A percentile compares a stretch with the other conserved stretches of the same genome.
Conservation (phyloP, 2,797 vertebrate species). For the Darevskia mixta region DNA sequence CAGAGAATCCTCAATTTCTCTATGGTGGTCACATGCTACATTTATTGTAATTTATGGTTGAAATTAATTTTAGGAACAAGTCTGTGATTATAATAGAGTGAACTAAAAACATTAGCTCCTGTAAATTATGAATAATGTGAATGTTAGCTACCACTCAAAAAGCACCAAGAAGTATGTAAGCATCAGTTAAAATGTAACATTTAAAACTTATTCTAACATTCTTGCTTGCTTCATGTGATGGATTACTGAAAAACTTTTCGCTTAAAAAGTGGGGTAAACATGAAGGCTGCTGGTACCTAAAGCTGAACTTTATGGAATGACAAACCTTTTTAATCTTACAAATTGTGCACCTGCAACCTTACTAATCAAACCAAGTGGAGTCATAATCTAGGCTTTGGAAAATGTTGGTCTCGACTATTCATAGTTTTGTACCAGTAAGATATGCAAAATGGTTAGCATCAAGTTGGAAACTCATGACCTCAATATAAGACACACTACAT, state of each 20-base stretch:
- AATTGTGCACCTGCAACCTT: background rate
- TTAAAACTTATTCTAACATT: background rate
- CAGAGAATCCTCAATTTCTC: background rate
- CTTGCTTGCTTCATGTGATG: background rate
- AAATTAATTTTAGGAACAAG: background rate
- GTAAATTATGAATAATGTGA: background rate
- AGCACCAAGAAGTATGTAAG: background rate
- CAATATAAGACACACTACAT: no score
- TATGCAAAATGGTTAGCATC: no score
- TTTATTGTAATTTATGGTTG: background rate
- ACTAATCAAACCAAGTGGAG: background rate
- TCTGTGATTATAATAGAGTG: background rate
- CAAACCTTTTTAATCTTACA: background rate
- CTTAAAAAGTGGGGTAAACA: background rate
- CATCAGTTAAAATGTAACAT: background rate
- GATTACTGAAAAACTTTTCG: constrained; percentile 14
- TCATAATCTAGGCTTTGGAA: background rate
- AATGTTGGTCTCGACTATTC: fast-evolving
- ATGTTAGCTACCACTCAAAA: background rate
- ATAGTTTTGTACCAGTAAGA: fast-evolving
- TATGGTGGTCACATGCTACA: background rate
- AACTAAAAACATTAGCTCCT: background rate
- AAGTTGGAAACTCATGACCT: no score
- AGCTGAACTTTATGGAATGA: background rate
- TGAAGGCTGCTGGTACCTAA: background rate